These are phyloP conservation scores for Stegodyphus mimosarum DNA, from an alignment of 1,140 invertebrate genomes.

Conservation along the genomic window DNA sequence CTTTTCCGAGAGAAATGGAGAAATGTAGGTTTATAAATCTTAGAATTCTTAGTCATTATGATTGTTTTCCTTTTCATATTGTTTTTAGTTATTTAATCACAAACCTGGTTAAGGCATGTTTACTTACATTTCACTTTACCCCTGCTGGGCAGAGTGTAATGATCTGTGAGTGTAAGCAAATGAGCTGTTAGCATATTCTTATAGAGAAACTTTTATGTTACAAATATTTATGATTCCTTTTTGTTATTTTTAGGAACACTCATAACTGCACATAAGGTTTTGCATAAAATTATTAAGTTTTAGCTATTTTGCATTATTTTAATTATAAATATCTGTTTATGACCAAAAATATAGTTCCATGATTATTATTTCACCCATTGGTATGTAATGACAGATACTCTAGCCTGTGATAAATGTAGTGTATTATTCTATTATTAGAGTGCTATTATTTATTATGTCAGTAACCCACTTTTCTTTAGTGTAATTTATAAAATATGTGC, in stretches of 20 bases:
- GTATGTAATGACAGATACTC: not conserved
- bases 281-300: too few relatives aligned
- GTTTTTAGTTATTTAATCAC: constrained; percentile 33
- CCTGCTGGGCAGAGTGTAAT: constrained; percentile 55
- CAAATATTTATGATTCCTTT: too few relatives aligned
- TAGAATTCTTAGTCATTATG: constrained; percentile 46
- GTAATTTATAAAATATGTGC: not conserved
- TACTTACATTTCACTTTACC: constrained; percentile 53
- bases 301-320: too few relatives aligned
- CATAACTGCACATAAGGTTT: too few relatives aligned
- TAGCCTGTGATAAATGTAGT: not conserved
- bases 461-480: not conserved
- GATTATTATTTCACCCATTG: not conserved
- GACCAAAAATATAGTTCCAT: too few relatives aligned
- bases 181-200: too few relatives aligned
- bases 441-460: not conserved
- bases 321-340: not conserved
- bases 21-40: constrained; percentile 23
- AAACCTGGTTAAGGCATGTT: constrained; percentile 38
- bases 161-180: constrained; percentile 46
- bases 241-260: too few relatives aligned
- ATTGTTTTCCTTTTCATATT: constrained; percentile 20
- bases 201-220: too few relatives aligned
- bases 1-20: constrained; percentile 52
- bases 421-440: not conserved